A percentile compares a stretch with the other conserved stretches of the same genome.
Conservation (phyloP, 53 echinoderm and acorn worm genomes). For the Luidia sarsii region DNA sequence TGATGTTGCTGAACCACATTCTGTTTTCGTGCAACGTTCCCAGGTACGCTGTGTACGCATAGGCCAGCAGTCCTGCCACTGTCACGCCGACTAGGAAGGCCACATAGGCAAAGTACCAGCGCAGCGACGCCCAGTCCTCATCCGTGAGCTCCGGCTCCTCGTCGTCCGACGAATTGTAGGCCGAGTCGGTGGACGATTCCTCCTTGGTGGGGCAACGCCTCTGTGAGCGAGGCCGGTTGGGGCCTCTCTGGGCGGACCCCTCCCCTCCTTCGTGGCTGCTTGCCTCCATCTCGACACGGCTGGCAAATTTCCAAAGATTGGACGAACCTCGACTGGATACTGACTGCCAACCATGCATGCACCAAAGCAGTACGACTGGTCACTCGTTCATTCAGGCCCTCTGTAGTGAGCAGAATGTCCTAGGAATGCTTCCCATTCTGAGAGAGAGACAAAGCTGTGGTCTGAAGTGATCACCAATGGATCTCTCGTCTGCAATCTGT, state of each 20-base stretch:
- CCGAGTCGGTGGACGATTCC: slow-evolving; percentile 30
- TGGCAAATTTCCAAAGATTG: not conserved
- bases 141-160: slow-evolving; percentile 28
- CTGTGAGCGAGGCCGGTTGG: slow-evolving; percentile 5
- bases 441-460: not conserved
- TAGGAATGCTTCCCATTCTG: not conserved
- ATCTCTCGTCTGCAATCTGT: too few relatives aligned
- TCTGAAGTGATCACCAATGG: not conserved
- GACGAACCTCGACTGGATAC: not conserved
- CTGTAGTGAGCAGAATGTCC: not conserved
- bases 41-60: slow-evolving; percentile 51
- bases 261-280: slow-evolving; percentile 6
- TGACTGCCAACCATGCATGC: not conserved
- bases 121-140: slow-evolving; percentile 27
- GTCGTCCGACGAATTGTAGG: slow-evolving; percentile 47
- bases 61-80: slow-evolving; percentile 58
- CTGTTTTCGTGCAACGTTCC: slow-evolving; percentile 56
- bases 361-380: not conserved
- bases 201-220: slow-evolving; percentile 3
- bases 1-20: slow-evolving; percentile 61
- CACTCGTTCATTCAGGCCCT: not conserved
- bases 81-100: slow-evolving; percentile 58
- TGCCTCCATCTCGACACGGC: not conserved
- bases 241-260: not conserved
- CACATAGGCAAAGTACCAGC: slow-evolving; percentile 52